Conservation (phyloP, 2,113 vertebrate genomes). For the rat (Rattus norvegicus) region DNA sequence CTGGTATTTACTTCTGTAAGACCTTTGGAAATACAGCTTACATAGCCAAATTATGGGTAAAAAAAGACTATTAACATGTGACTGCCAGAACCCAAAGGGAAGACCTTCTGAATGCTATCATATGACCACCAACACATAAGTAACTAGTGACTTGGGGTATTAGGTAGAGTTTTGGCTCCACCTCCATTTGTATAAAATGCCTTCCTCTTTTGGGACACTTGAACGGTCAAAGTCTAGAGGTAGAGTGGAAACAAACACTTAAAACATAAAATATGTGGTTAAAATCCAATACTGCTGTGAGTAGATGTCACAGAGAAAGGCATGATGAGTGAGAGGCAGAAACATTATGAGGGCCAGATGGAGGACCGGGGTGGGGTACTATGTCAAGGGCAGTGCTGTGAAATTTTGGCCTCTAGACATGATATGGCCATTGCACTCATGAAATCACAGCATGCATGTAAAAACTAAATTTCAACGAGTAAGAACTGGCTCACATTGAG, state of each 20-base stretch:
- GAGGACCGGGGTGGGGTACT: neutral
- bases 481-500: neutral
- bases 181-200: neutral
- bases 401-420: neutral
- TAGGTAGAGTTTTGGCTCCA: neutral
- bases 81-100: neutral
- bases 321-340: neutral
- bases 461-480: neutral
- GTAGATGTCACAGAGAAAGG: neutral
- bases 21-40: neutral
- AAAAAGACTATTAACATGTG: neutral
- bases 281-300: neutral
- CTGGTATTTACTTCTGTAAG: neutral
- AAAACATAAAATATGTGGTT: constrained; percentile 3
- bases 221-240: neutral
- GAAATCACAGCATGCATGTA: neutral
- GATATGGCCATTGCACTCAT: neutral
- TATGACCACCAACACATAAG: neutral
- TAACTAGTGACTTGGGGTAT: neutral
- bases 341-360: neutral
- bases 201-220: neutral
- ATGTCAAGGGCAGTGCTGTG: neutral
- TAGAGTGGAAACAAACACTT: neutral
- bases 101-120: neutral
- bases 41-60: neutral